These are phyloP conservation scores for Phocides pigmalion DNA, from an alignment of 1,140 invertebrate genomes.

Conservation along the genomic window DNA sequence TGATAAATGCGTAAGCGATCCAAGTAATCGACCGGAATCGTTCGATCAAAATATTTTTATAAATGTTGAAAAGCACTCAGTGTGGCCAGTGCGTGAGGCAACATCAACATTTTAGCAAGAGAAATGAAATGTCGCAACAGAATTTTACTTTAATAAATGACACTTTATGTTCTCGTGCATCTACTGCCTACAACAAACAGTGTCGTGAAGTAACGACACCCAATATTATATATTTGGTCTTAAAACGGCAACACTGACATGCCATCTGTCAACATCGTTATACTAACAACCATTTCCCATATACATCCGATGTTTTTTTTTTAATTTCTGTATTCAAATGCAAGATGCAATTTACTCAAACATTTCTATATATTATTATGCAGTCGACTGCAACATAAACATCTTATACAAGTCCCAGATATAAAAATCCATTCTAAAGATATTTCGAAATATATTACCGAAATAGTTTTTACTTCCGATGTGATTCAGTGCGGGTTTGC, in stretches of 20 bases:
- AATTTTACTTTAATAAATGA: slow-evolving; percentile 36
- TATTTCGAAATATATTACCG: neutral
- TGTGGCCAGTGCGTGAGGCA: slow-evolving; percentile 39
- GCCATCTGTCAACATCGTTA: slow-evolving; percentile 13
- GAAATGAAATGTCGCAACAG: slow-evolving; percentile 38
- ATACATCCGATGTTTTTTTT: too few species aligned
- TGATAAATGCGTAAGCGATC: slow-evolving; percentile 10
- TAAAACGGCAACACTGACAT: slow-evolving; percentile 23
- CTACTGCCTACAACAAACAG: slow-evolving; percentile 45
- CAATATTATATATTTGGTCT: slow-evolving; percentile 53
- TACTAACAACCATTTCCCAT: neutral
- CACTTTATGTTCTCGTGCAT: slow-evolving; percentile 40
- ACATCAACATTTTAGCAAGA: slow-evolving; percentile 15
- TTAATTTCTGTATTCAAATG: too few species aligned
- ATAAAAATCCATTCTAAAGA: neutral
- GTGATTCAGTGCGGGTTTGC: neutral
- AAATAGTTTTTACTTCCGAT: neutral
- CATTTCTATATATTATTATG: too few species aligned
- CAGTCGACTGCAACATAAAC: neutral
- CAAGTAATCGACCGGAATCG: neutral
- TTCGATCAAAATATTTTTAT: neutral
- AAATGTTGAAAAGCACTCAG: slow-evolving; percentile 37
- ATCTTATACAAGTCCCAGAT: neutral
- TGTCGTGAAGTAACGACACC: slow-evolving; percentile 41
- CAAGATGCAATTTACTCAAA: too few species aligned